A percentile compares a stretch with the other conserved stretches of the same genome.
Evolutionary conservation across 1,140 invertebrate genomes (phyloP).

Genomic region (Pachypeltis micranthus): DNA sequence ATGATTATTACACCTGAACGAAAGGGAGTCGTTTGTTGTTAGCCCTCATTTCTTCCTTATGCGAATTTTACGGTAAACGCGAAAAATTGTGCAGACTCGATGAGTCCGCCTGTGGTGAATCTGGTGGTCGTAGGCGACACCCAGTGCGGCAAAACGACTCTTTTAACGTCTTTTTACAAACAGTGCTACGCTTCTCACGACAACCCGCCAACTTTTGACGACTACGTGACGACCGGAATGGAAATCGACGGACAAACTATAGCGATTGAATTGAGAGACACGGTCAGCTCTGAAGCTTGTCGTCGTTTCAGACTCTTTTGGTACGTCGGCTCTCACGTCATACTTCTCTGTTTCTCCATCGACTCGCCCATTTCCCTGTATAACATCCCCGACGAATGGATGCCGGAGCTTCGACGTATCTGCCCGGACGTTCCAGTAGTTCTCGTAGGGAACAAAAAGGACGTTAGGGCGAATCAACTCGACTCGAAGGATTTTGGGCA

Average conservation of each 20-base stretch:
- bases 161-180: conserved; percentile 95
- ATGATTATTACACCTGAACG: too few species aligned
- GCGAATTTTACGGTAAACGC: too few species aligned
- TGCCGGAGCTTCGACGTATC: conserved; percentile 93
- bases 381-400: conserved; percentile 97
- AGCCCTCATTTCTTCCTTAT: too few species aligned
- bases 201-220: conserved; percentile 96
- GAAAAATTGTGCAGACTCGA: too few species aligned
- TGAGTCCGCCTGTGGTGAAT: conserved; percentile 98
- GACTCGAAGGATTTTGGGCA: conserved; percentile 94
- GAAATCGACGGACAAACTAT: conserved; percentile 94
- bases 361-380: conserved; percentile 93
- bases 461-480: conserved; percentile 86
- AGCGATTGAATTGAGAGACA: conserved; percentile 94
- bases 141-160: conserved; percentile 96
- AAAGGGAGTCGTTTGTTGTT: too few species aligned
- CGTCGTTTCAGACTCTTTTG: conserved; percentile 89
- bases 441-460: conserved; percentile 94
- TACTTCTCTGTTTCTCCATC: conserved; percentile 95
- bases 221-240: conserved; percentile 97
- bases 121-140: conserved; percentile 98
- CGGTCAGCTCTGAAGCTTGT: conserved; percentile 96
- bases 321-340: conserved; percentile 96
- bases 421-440: conserved; percentile 97
- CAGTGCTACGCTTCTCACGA: conserved; percentile 93